These are phyloP conservation scores for Pararge aegeria DNA, from an alignment of 1,140 invertebrate species.

Conservation along the genomic window DNA sequence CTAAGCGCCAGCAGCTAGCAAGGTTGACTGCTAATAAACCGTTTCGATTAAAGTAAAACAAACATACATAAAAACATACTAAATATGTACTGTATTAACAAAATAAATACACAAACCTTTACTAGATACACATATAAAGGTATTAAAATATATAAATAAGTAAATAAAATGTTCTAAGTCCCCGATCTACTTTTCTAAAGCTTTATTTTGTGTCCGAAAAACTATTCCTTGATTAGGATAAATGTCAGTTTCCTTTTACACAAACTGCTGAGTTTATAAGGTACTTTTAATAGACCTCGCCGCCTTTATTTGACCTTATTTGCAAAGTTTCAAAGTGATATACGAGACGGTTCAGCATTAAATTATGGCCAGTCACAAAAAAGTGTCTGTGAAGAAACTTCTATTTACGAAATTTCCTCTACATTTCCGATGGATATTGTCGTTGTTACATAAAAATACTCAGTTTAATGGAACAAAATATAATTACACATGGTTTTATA, in stretches of 20 bases:
- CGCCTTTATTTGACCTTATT: slow-evolving; percentile 48
- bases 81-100: no score
- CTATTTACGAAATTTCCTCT: not conserved
- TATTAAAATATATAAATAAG: no score
- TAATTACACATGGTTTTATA: no score
- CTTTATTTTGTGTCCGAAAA: not conserved
- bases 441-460: no score
- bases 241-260: slow-evolving; percentile 52
- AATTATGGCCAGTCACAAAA: slow-evolving; percentile 4
- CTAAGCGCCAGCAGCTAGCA: no score
- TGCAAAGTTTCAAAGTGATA: slow-evolving; percentile 23
- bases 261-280: slow-evolving; percentile 52
- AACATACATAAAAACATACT: no score
- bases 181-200: not conserved
- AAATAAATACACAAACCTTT: no score
- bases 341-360: slow-evolving; percentile 9
- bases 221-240: slow-evolving; percentile 41
- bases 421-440: not conserved
- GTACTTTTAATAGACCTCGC: slow-evolving; percentile 41
- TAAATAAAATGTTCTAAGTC: not conserved
- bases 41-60: no score
- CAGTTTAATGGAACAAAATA: no score
- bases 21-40: no score
- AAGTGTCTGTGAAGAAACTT: not conserved
- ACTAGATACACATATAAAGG: no score